Evolutionary conservation across 2,888 invertebrate genomes (phyloP).

Genomic region (Philhelius pedissequus): DNA sequence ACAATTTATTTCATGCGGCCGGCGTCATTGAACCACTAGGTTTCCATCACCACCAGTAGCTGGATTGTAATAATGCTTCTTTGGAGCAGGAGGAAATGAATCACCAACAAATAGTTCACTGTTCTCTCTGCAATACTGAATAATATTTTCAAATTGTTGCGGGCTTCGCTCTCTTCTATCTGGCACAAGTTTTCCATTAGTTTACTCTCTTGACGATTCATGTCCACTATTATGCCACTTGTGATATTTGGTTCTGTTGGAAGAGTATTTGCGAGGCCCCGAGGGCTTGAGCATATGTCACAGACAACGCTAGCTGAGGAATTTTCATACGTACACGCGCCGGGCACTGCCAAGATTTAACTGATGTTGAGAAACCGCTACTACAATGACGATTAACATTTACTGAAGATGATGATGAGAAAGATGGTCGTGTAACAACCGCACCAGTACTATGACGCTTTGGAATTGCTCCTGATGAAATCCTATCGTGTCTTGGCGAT

Average conservation of each 20-base stretch:
- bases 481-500: slow-evolving; percentile 80
- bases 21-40: slow-evolving; percentile 90
- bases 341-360: slow-evolving; percentile 86
- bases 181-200: slow-evolving; percentile 90
- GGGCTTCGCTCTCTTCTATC: slow-evolving; percentile 91
- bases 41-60: slow-evolving; percentile 83
- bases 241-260: slow-evolving; percentile 72
- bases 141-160: slow-evolving; percentile 94
- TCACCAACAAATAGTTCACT: slow-evolving; percentile 96
- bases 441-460: slow-evolving; percentile 73
- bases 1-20: slow-evolving; percentile 92
- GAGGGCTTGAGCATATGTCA: slow-evolving; percentile 86
- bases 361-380: slow-evolving; percentile 70
- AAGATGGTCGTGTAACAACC: slow-evolving; percentile 70
- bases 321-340: slow-evolving; percentile 91
- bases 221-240: slow-evolving; percentile 73
- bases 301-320: slow-evolving; percentile 81
- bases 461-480: slow-evolving; percentile 69
- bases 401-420: slow-evolving; percentile 70
- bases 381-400: slow-evolving; percentile 73
- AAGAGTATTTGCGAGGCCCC: slow-evolving; percentile 75
- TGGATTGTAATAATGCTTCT: slow-evolving; percentile 92
- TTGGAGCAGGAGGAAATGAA: slow-evolving; percentile 94
- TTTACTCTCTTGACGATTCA: slow-evolving; percentile 85
- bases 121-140: slow-evolving; percentile 92